These are phyloP conservation scores for Lymantria monacha DNA, from an alignment of 2,888 invertebrate genomes.

Conservation along the genomic window DNA sequence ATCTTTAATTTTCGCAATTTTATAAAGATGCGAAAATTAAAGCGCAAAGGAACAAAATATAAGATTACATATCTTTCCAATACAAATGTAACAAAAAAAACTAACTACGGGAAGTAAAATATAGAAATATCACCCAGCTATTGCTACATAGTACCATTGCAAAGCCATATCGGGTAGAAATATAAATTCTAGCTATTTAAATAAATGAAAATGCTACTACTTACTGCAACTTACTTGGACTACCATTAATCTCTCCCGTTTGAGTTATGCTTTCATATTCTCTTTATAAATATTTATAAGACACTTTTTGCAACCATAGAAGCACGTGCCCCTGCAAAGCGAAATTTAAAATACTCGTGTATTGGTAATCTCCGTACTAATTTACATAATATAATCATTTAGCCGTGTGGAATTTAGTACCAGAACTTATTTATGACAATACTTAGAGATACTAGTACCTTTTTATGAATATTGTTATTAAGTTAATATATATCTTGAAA, in stretches of 20 bases:
- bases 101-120: no score
- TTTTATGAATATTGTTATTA: no score
- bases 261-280: slow-evolving; percentile 34
- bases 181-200: slow-evolving; percentile 2
- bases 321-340: slow-evolving; percentile 31
- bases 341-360: slow-evolving; percentile 38
- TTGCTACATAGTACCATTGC: no score
- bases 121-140: no score
- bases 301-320: slow-evolving; percentile 25
- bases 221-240: slow-evolving; percentile 13
- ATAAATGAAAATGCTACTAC: slow-evolving; percentile 15
- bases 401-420: slow-evolving; percentile 33
- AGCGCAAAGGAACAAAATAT: no score
- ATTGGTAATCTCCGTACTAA: slow-evolving; percentile 31
- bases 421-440: neutral
- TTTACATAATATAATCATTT: slow-evolving; percentile 47
- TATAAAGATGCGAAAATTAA: no score
- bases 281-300: slow-evolving; percentile 43
- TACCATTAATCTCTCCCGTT: slow-evolving; percentile 36
- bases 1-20: no score
- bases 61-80: no score
- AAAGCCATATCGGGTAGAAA: no score
- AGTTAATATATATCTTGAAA: no score
- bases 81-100: no score
- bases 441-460: neutral